Evolutionary conservation across 2,888 invertebrate genomes (phyloP), one percentile per base, ranked within the genome.

Genomic region (Kryphioiulus occultus): DNA sequence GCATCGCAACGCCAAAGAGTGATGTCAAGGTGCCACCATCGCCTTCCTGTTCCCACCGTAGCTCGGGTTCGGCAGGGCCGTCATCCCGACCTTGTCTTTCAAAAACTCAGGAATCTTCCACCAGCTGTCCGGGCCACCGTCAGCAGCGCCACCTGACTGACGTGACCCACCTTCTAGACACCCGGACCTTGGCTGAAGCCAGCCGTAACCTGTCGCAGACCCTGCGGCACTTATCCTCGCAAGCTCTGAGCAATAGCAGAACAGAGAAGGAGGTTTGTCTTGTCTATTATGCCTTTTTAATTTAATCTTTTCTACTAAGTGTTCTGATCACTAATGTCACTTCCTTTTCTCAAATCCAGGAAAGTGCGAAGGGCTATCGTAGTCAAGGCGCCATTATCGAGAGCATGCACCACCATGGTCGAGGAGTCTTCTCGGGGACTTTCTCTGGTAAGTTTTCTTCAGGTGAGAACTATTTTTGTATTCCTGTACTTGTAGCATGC

Each of bases 371-470:
- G n/a, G 32, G 53, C 44, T 68, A 42, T 17, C 30, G 86, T 59
- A 39, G 87, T 82, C 94, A 94, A 86, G 96, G 96, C 53, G 96
- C 96, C 90, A 96, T 96, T 91, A 96, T 97, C 91, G 96, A 97
- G 91, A 96, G 96, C 90, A 96, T 97, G 97, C 95, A 96, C 92
- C 97, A 98, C 92, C 96, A 98, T 91, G 96, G 98, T 90, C 96
- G 97, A 92, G 98, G 98, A 90, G 97, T 98, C 89, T 98, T 98
- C 93, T 98, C 98, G 19, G 98, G 98, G 89, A 98, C 98, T 89
- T 98, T 98, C 92, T 98, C 97, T 89, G 92, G 92, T 92, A 89
- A 86, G 88, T 44, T 26, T 68, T 44, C 30, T 19, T 86, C 47
- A 86, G 47, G 85, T 85, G 68, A 68, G 68, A 68, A 68, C 68